A percentile compares a stretch with the other conserved stretches of the same genome.
Evolutionary conservation across 2,888 invertebrate species (phyloP).

Genomic region (Acanthacorydalis orientalis): DNA sequence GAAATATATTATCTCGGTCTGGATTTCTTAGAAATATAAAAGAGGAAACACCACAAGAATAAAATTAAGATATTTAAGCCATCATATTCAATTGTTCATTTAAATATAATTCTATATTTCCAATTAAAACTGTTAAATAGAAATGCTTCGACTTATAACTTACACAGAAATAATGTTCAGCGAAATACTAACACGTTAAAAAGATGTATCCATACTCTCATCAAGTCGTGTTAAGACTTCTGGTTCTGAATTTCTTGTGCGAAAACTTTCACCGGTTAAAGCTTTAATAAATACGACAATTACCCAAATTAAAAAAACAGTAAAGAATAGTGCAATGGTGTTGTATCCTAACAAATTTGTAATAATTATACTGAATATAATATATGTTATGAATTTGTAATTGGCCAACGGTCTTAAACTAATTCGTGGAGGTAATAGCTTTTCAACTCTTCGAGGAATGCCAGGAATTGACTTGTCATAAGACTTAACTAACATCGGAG

Average conservation of each 20-base stretch:
- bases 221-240: background rate
- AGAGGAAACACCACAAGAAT: slow-evolving; percentile 20
- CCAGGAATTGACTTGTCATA: slow-evolving; percentile 41
- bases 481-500: slow-evolving; percentile 41
- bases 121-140: slow-evolving; percentile 4
- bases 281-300: slow-evolving; percentile 33
- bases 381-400: slow-evolving; percentile 37
- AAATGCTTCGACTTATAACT: too few species aligned
- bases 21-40: slow-evolving; percentile 23
- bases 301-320: slow-evolving; percentile 29
- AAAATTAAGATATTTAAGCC: slow-evolving; percentile 7
- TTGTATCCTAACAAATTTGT: slow-evolving; percentile 36
- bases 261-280: slow-evolving; percentile 8
- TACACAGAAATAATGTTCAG: slow-evolving; percentile 1
- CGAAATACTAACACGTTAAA: background rate
- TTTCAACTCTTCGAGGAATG: slow-evolving; percentile 35
- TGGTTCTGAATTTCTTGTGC: background rate
- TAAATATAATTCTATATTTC: too few species aligned
- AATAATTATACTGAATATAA: slow-evolving; percentile 32
- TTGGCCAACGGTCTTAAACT: slow-evolving; percentile 50
- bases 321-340: slow-evolving; percentile 30
- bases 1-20: slow-evolving; percentile 4
- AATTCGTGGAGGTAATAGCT: slow-evolving; percentile 45
- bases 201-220: background rate
- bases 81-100: slow-evolving; percentile 2